A percentile compares a stretch with the other conserved stretches of the same genome.
phyloP scores from a whole-genome alignment of 2,888 invertebrate genomes.

The Lamellibrachia satsuma region DNA sequence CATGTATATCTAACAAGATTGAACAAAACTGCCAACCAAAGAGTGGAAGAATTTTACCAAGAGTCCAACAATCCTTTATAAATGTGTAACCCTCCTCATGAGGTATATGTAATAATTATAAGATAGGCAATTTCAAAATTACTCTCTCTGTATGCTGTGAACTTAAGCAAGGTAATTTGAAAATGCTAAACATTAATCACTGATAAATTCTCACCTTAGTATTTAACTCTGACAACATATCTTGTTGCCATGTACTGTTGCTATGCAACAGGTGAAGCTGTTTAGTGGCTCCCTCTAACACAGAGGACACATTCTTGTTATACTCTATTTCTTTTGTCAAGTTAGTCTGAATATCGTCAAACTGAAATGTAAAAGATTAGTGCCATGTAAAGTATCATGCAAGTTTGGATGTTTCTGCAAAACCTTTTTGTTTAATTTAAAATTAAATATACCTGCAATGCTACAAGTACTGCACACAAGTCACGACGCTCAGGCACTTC shows the following conservation, averaged over 20 bases:
- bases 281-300: constrained; percentile 2
- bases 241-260: neutral
- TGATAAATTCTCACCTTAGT: neutral
- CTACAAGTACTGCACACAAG: neutral
- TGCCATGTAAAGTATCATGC: neutral
- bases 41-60: neutral
- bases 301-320: neutral
- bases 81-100: too few relatives aligned
- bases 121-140: neutral
- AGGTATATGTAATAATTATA: neutral
- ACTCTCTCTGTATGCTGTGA: neutral
- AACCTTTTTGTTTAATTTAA: neutral
- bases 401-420: neutral
- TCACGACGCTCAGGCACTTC: too few relatives aligned
- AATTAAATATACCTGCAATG: neutral
- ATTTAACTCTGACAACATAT: constrained; percentile 5
- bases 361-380: neutral
- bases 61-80: neutral
- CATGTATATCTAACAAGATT: neutral
- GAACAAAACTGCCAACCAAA: neutral
- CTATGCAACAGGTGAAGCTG: neutral
- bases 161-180: neutral
- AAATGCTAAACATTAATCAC: neutral
- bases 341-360: constrained; percentile 6
- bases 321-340: neutral